Base-by-base conservation (phyloP, 2,113 vertebrate genomes). In the Lagenorhynchus albirostris region DNA sequence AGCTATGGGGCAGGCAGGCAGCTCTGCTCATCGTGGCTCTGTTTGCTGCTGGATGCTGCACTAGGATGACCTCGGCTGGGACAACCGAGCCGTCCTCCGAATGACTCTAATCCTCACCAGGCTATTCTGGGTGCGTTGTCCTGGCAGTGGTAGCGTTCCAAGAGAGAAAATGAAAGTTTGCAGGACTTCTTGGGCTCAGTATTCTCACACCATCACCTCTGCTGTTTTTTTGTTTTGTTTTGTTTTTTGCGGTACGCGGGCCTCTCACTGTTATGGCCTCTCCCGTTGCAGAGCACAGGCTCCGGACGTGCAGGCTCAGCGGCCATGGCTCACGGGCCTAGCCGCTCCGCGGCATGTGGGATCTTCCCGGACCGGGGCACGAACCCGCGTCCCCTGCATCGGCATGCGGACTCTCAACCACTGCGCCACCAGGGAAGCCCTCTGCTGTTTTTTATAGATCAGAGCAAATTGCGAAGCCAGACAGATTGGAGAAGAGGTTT, bases 61-160 rank as follows among this genome's bases (percentile, higher is more conserved):
- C 14, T 65, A 36, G 14, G 26, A 23, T 1, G 26, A 29, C 2
- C 25, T 74, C 2, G 1, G 7, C 1, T 4, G 8, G 44, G 53
- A 25, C 26, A 47, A 2, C 3, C 11, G 29, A 74, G 60, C 31
- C 70, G 3, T 7, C 1, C 20, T 77, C 53, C 21, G 14, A 3
- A 4, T 25, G 25, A 38, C 11, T 44, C 21, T 50, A 8, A 8
- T 31, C 29, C 33, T 68, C 36, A 31, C 14, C 65, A 60, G 25
- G 10, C 20, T 63, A 21, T 85, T 73, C 47, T 44, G 85, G 55
- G 17, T 31, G 73, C 53, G 1, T 92, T 21, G 36, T 92, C 58
- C 15, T 9, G 41, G 36, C 8, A 44, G 26, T 8, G 14, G 1
- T 62, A 76, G 15, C 12, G 2, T 60, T 95, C 62, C 13, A 58